These are phyloP conservation scores for Pterocles gutturalis DNA, from an alignment of 2,113 vertebrate genomes.

Conservation along the genomic window DNA sequence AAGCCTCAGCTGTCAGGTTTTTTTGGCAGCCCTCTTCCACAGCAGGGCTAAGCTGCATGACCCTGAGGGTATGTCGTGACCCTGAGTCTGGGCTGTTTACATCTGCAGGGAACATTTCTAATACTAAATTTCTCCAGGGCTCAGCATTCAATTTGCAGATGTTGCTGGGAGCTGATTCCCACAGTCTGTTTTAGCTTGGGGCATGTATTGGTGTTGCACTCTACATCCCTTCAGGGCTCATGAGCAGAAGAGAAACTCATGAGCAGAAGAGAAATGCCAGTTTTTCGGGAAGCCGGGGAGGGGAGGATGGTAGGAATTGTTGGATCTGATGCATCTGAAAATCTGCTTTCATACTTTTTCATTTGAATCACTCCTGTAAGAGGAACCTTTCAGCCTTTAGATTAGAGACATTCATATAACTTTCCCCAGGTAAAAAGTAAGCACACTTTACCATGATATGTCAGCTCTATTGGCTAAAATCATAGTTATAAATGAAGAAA, in stretches of 20 bases:
- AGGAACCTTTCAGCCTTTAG: neutral
- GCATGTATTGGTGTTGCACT: neutral
- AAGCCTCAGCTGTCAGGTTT: neutral
- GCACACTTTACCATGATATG: accelerated
- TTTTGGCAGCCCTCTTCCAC: neutral
- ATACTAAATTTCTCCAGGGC: accelerated
- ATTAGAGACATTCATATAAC: neutral
- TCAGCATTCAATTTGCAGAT: neutral
- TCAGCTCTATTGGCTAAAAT: neutral
- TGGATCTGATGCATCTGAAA: neutral
- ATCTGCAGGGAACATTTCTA: neutral
- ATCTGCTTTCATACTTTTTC: neutral
- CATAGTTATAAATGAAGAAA: neutral
- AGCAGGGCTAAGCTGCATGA: accelerated
- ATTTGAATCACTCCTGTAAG: neutral
- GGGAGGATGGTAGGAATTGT: neutral
- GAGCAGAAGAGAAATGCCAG: neutral
- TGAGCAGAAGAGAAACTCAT: neutral
- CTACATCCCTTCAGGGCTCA: neutral
- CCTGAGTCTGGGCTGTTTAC: neutral
- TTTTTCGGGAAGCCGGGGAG: neutral
- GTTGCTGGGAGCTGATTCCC: neutral
- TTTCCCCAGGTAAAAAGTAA: neutral
- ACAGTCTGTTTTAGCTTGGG: neutral
- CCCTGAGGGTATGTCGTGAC: too few species aligned